Conservation (phyloP, 2,113 vertebrate genomes). For the Delphinapterus leucas region DNA sequence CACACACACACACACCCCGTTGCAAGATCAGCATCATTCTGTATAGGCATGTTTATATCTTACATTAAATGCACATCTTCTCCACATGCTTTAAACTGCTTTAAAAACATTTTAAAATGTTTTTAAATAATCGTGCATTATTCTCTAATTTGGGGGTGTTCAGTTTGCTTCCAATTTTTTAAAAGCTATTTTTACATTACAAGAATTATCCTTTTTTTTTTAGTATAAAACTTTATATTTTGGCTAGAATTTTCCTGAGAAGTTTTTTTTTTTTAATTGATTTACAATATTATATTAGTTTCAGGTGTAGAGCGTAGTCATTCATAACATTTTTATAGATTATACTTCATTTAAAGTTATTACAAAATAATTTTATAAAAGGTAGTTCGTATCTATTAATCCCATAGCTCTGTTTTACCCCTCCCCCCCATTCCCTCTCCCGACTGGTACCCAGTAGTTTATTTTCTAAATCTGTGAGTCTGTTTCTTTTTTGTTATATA, state of each 20-base stretch:
- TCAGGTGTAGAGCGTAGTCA: neutral
- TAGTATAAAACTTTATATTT: neutral
- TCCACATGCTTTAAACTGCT: neutral
- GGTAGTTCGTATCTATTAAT: neutral
- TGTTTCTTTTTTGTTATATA: neutral
- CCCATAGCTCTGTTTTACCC: neutral
- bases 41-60: neutral
- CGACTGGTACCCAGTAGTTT: neutral
- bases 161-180: neutral
- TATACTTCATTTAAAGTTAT: neutral
- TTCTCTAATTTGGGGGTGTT: neutral
- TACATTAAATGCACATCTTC: neutral
- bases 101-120: neutral
- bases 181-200: neutral
- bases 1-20: fast-evolving
- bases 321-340: neutral
- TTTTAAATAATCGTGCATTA: neutral
- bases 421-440: neutral
- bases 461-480: neutral
- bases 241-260: neutral
- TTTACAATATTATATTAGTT: neutral
- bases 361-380: neutral
- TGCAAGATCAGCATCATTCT: neutral
- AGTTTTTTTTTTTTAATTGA: neutral
- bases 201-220: neutral